These are phyloP conservation scores for Enteromius trimaculatus DNA, from an alignment of 2,797 vertebrate species.

Conservation along the genomic window DNA sequence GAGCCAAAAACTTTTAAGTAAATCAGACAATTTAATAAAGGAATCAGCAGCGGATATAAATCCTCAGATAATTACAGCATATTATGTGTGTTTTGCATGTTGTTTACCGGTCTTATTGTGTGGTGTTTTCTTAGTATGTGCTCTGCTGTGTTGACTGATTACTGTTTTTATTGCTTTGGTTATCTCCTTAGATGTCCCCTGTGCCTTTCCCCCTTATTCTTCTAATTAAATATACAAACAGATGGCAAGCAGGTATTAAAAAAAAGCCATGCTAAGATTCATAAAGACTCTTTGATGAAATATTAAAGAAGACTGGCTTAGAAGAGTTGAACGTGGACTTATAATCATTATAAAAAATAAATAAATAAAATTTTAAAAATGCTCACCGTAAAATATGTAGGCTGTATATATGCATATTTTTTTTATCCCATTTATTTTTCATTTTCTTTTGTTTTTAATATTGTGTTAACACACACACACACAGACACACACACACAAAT, in stretches of 20 bases:
- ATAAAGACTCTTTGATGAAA: slow-evolving; percentile 51
- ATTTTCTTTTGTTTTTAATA: neutral
- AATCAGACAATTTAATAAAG: slow-evolving; percentile 28
- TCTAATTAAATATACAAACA: slow-evolving; percentile 55
- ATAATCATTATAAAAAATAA: neutral
- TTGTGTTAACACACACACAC: too few relatives aligned
- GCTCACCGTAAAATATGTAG: neutral
- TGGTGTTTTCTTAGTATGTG: neutral
- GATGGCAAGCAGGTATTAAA: slow-evolving; percentile 50
- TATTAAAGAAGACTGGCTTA: slow-evolving; percentile 21
- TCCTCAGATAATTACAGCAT: neutral
- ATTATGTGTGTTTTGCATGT: slow-evolving; percentile 4
- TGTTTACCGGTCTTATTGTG: neutral
- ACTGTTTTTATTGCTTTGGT: slow-evolving; percentile 42
- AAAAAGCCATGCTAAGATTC: slow-evolving; percentile 34
- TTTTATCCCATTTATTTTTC: neutral
- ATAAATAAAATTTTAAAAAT: too few relatives aligned
- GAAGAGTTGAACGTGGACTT: neutral
- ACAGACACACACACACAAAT: too few relatives aligned
- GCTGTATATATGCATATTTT: neutral
- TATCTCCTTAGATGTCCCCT: slow-evolving; percentile 44
- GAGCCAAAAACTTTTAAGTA: neutral
- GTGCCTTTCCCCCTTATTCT: slow-evolving; percentile 14
- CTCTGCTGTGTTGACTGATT: slow-evolving; percentile 41
- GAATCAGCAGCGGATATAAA: neutral